Base-by-base conservation (phyloP, 2,113 vertebrate species). In the Microtus oregoni region DNA sequence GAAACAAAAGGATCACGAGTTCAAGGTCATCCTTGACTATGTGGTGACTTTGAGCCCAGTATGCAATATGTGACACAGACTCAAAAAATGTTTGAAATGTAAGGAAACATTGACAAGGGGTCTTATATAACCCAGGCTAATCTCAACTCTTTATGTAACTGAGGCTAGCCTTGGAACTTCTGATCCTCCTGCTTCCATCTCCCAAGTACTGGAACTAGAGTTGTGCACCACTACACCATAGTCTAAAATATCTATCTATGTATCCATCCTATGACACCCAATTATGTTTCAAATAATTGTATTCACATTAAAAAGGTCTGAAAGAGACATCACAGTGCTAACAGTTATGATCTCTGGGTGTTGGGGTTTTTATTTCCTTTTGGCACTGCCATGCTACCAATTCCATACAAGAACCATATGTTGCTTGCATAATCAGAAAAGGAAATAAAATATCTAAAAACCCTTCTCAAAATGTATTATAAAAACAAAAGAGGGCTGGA, bases 341-440 rank as follows among this genome's bases (percentile, higher is more conserved):
- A 92, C 11, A 96, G n/a, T 77, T 89, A 30, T 94, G 94, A 92
- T 89, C 86, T 96, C 65, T 82, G 68, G 17, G 50, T 86, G 61
- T 78, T 95, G 67, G 97, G 35, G 94, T 81, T 96, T 96, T 78
- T 95, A 50, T 96, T 20, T 94, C 30, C 81, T 95, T 24, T 95
- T 90, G 75, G 32, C 93, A 87, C 17, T 92, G 91, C 44, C 61
- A 44, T 92, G 47, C 76, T 95, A 92, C 63, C 85, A 94, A 17
- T 88, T 91, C 44, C 92, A 86, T 77, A 89, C 26, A 95, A 82
- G 94, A 77, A 89, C 72, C 61, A 89, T 85, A 92, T 87, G 58
- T 82, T 96, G 92, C 61, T 96, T 95, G 89, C 47, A 94, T 86
- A 95, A 70, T 92, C 79, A 91, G 76, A 96, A 97, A 97, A 88